A percentile compares a stretch with the other conserved stretches of the same genome.
Conservation (phyloP, 37 sponge, comb jelly and placozoan genomes). For the Bolinopsis microptera region DNA sequence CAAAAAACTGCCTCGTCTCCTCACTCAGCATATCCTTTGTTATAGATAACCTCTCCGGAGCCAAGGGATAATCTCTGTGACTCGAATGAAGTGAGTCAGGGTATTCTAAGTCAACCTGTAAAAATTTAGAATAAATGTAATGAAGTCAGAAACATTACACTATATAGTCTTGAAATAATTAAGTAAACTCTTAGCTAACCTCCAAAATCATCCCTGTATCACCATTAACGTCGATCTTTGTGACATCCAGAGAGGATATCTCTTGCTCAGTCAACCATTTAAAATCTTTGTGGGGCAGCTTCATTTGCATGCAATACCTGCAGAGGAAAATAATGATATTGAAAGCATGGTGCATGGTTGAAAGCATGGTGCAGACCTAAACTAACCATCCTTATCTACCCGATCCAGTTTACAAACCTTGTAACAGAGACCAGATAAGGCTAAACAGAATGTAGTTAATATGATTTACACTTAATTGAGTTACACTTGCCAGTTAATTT, state of each 20-base stretch:
- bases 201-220: not conserved
- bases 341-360: too few relatives aligned
- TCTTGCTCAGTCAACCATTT: not conserved
- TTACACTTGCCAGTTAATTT: too few relatives aligned
- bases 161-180: too few relatives aligned
- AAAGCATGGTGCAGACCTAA: too few relatives aligned
- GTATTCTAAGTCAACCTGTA: not conserved
- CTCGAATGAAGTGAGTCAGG: not conserved
- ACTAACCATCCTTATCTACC: too few relatives aligned
- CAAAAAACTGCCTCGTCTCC: not conserved
- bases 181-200: not conserved
- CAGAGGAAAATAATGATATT: too few relatives aligned
- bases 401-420: too few relatives aligned
- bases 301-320: not conserved
- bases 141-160: too few relatives aligned
- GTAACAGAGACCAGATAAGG: too few relatives aligned
- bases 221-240: not conserved
- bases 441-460: too few relatives aligned
- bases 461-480: too few relatives aligned
- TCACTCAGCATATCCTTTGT: conserved; percentile 2
- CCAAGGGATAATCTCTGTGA: not conserved
- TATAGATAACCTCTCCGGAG: not conserved
- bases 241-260: not conserved
- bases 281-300: not conserved
- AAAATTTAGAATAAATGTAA: too few relatives aligned